Evolutionary conservation across 2,888 invertebrate genomes (phyloP), one percentile per base, ranked within the genome.

Genomic region (Bhutanitis thaidina): DNA sequence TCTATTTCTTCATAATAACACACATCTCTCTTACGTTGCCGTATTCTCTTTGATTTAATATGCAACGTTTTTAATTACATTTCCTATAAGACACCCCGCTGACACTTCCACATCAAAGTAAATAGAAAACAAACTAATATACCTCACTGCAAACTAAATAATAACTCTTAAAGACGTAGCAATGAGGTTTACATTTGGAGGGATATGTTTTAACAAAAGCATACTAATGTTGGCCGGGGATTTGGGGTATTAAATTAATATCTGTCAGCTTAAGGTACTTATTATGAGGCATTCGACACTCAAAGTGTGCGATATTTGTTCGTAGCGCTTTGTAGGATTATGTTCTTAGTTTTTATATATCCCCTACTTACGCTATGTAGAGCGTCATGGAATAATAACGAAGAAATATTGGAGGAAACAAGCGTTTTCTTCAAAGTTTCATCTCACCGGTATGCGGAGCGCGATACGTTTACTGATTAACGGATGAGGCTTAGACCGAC

Each of bases 281-380:
- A 71, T 74, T 76, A 71, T 69, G 69, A 72, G 30, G 67, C 66
- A 74, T 78, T 79, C 77, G 80, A 84, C 80, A 80, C 82, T 75
- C 64, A 62, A 76, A 82, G 80, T 78, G 84, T 80, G 77, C 68
- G 61, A 69, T 44, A 44, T 43, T 44, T 25, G 44, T n/a, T 38
- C 12, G 41, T 29, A 41, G 53, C 62, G 60, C 71, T 82, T 83
- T 78, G 77, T 67, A 52, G 65, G 75, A 78, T 78, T 77, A 78
- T 63, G 30, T 16, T 51, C 45, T 51, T 36, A 51, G 45, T 51
- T 51, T 40, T 51, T 41, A 45, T 35, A 15, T 50, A 38, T 34
- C 39, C 12, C 35, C 14, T 41, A 36, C 15, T 30, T 29, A 45
- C 8, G 27, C 36, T 29, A 35, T 9, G 14, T 7, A 35, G 12